These are phyloP conservation scores for Etheostoma cragini DNA, from an alignment of 2,113 vertebrate species.

Conservation along the genomic window DNA sequence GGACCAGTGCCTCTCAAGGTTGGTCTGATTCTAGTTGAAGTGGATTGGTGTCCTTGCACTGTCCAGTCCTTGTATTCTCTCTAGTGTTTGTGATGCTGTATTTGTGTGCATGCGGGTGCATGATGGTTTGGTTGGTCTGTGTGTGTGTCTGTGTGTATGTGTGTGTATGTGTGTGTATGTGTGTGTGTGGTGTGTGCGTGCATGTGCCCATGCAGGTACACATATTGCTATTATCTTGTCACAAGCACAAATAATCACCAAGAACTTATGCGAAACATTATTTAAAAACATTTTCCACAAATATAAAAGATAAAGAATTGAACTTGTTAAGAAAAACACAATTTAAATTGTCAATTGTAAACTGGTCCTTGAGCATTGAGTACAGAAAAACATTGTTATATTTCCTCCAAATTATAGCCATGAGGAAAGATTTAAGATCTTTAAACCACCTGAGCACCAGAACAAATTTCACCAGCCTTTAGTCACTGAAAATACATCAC, in stretches of 20 bases:
- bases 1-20: conserved; percentile 76
- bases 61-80: conserved; percentile 73
- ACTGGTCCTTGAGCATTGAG: conserved; percentile 68
- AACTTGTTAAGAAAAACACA: conserved; percentile 59
- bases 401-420: conserved; percentile 62
- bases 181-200: background rate
- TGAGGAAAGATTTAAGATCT: conserved; percentile 72
- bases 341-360: conserved; percentile 44
- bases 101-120: background rate
- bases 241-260: conserved; percentile 29
- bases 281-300: conserved; percentile 35
- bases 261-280: conserved; percentile 38
- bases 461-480: conserved; percentile 56
- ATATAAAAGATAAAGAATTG: conserved; percentile 40
- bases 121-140: background rate
- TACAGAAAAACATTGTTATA: conserved; percentile 61
- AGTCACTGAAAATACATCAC: conserved; percentile 57
- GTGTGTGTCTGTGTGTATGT: background rate
- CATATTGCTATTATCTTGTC: conserved; percentile 43
- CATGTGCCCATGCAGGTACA: conserved; percentile 43
- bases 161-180: conserved; percentile 22
- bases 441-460: conserved; percentile 74
- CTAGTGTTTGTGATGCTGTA: conserved; percentile 66
- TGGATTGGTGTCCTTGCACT: conserved; percentile 77
- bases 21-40: conserved; percentile 74